phyloP scores from a whole-genome alignment of 2,113 vertebrate genomes.

The Anhinga rufa region DNA sequence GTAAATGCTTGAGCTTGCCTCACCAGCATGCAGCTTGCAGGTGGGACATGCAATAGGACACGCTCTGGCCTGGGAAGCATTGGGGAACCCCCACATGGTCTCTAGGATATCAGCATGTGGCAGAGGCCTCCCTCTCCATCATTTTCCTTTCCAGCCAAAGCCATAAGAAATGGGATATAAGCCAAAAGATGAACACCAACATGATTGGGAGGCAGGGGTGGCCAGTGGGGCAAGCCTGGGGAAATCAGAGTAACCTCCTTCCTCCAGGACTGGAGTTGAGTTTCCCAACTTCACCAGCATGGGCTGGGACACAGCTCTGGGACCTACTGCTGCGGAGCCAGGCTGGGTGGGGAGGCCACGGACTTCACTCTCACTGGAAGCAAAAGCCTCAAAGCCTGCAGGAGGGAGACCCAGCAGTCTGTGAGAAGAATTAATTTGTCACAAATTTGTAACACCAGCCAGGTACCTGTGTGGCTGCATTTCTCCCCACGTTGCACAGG shows the following conservation, averaged over 20 bases:
- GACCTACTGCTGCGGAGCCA: accelerated
- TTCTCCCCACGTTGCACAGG: background rate
- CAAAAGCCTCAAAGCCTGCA: accelerated
- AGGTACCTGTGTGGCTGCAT: background rate
- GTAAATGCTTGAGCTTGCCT: background rate
- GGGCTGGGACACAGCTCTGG: background rate
- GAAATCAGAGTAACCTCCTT: background rate
- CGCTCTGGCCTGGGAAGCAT: background rate
- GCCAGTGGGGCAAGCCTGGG: background rate
- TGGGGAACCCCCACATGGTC: background rate
- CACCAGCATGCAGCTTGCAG: background rate
- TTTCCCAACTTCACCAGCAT: background rate
- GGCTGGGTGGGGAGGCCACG: background rate
- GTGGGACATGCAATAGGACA: background rate
- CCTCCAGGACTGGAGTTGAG: background rate
- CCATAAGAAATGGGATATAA: background rate
- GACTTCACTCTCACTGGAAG: background rate
- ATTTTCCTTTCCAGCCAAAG: background rate
- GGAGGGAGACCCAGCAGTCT: background rate
- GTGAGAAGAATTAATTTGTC: background rate
- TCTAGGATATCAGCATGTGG: background rate
- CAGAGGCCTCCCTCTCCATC: background rate
- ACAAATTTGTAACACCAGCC: background rate
- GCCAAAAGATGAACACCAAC: background rate
- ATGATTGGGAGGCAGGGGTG: background rate